Evolutionary conservation across 35 echinoderm and acorn worm genomes (phyloP), one percentile per base, ranked within the genome.

Genomic region (Apostichopus parvimensis): DNA sequence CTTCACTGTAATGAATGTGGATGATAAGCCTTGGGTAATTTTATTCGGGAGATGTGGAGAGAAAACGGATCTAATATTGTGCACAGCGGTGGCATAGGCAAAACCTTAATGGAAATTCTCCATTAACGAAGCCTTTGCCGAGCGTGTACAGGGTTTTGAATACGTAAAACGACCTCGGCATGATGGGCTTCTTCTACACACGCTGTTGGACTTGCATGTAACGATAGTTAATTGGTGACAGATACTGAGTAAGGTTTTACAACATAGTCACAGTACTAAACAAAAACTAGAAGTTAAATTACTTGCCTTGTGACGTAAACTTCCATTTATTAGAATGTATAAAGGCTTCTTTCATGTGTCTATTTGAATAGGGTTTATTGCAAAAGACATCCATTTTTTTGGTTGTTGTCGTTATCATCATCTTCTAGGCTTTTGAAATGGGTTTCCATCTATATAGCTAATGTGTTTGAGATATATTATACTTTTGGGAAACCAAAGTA

Each of bases 1-100:
- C 81, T 52, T 84, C 81, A 58, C 55, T 59, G 81, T 84, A 84
- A 84, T 84, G 81, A 84, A 84, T 84, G 81, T 60, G 56, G 81
- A 84, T 58, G 81, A 84, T 84, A 84, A 84, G 81, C 81, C 81
- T 56, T 56, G 53, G 81, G 81, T 8, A 59, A 84, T 59, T 84
- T 84, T 84, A 59, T 59, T 84, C 58, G 54, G 5, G 81, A 58
- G 81, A 84, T 84, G 81, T 84, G 81, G 34, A 84, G 55, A 84
- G 81, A 84, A 84, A 84, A n/a, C 9, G 81, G 17, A 25, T 84
- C n/a, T 59, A 84, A 84, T 84, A 58, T 84, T 84, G 81, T 58
- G 53, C 81, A 59, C 81, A 22, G 81, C 17, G 6, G 71, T 75
- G 64, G 64, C 8, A 68, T 14, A 11, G 79, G 79, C 79, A 15